Base-by-base conservation (phyloP, 2,113 vertebrate genomes). In the Potamarius usumacintae region DNA sequence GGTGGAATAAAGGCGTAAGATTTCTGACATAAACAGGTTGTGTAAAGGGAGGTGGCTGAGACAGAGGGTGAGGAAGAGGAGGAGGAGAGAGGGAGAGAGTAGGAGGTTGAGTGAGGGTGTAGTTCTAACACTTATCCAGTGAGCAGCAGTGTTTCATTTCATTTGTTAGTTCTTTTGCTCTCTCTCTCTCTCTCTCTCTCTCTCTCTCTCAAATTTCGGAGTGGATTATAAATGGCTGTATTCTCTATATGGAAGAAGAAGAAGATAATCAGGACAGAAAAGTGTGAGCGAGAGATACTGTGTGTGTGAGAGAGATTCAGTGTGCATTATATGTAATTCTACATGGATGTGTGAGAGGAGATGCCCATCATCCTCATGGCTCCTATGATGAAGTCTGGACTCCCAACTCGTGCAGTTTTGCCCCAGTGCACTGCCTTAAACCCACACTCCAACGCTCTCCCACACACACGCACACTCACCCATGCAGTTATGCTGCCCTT, bases 341-440 rank as follows among this genome's bases (percentile, higher is more conserved):
- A 53, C 42, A 52, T 76, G 69, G 2, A 22, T 42, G 53, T 76
- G 69, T 34, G 48, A 71, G 92, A 94, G 96, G 99, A 98, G 94
- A 99, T 99, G 98, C 97, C 97, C 94, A 96, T 97, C 94, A 97
- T 99, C 93, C 97, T 98, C 92, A 96, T 97, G 93, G 96, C 96
- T 94, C 96, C 97, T 93, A 97, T 97, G 93, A 99, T 99, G 98
- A 99, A 99, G 94, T 99, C 98, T 27, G 98, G 97, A 96, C 97
- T 99, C 86, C 98, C 97, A 82, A 98, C 98, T 97, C 85, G 94
- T 99, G 80, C 97, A 50, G 80, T 82, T 1, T n/a, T 25, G 17
- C 80, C 34, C 98, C 95, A 99, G 97, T 62, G 98, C 98, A 80
- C 94, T 95, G 85, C 98, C 97, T 8, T 98, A 98, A 90, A 95